Evolutionary conservation across 2,888 invertebrate species (phyloP).

Genomic region (Desoria tigrina): DNA sequence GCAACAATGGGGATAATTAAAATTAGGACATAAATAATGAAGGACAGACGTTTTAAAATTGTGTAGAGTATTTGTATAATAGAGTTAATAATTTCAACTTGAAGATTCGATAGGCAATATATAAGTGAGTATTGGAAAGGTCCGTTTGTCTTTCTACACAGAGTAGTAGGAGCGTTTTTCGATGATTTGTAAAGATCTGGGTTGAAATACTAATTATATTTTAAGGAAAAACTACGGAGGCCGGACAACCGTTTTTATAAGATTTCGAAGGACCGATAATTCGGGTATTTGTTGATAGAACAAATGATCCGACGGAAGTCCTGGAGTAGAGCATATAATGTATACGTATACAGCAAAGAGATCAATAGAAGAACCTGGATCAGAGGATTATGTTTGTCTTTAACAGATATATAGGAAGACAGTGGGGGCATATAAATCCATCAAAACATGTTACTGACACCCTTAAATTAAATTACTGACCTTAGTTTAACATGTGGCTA

Average conservation of each 20-base stretch:
- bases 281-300: too few relatives aligned
- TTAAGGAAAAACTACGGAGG: not conserved
- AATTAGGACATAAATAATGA: not conserved
- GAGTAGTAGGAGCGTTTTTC: not conserved
- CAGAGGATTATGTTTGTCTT: not conserved
- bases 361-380: conserved; percentile 12
- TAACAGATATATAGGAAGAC: conserved; percentile 15
- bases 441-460: conserved; percentile 16
- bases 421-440: conserved; percentile 9
- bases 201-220: not conserved
- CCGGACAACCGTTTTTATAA: too few relatives aligned
- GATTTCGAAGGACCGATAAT: too few relatives aligned
- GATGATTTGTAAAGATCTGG: not conserved
- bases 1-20: not conserved
- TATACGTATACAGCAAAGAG: conserved; percentile 8
- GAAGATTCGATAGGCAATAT: not conserved
- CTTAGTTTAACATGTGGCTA: conserved; percentile 23
- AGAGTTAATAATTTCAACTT: conserved; percentile 4
- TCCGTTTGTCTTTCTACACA: not conserved
- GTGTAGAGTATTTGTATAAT: conserved; percentile 7
- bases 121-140: conserved; percentile 8
- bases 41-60: not conserved
- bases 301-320: too few relatives aligned
- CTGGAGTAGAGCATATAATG: not conserved
- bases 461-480: conserved; percentile 22